These are phyloP conservation scores for Synergus gifuensis DNA, from an alignment of 2,888 invertebrate species.

Conservation along the genomic window DNA sequence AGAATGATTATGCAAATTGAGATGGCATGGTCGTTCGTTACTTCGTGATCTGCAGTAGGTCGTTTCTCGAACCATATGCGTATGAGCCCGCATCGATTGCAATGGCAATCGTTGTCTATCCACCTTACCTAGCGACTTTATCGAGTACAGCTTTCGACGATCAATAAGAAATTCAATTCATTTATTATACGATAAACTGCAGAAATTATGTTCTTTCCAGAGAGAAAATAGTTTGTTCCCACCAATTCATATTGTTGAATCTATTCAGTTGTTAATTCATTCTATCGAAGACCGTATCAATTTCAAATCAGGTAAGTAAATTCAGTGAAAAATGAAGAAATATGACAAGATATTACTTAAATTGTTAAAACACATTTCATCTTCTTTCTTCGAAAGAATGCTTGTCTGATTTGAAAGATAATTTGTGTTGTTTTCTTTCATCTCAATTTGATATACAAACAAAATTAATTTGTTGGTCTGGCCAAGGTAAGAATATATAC, in stretches of 20 bases:
- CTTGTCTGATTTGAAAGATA: not conserved
- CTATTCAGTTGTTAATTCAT: too few relatives aligned
- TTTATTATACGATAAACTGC: not conserved
- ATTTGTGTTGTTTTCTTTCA: not conserved
- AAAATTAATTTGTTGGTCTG: not conserved
- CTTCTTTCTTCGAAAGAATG: too few relatives aligned
- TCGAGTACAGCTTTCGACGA: slow-evolving; percentile 2
- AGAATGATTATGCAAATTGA: slow-evolving; percentile 61
- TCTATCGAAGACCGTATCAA: too few relatives aligned
- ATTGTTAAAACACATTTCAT: too few relatives aligned
- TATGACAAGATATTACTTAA: too few relatives aligned
- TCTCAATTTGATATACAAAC: not conserved
- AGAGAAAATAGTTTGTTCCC: not conserved
- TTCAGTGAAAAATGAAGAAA: too few relatives aligned
- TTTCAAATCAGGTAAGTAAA: too few relatives aligned
- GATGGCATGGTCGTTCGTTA: slow-evolving; percentile 26
- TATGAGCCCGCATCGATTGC: not conserved
- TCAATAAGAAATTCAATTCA: not conserved
- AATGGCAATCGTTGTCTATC: not conserved
- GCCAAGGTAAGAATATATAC: not conserved
- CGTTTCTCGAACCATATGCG: slow-evolving; percentile 31
- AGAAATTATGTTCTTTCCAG: not conserved
- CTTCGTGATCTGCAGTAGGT: slow-evolving; percentile 44
- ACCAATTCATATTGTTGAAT: not conserved
- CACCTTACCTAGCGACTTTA: slow-evolving; percentile 9